Percentiles rank a stretch among this genome's conserved stretches.
Conservation (phyloP, 2,888 invertebrate species). For the Zaprionus obscuricornis region DNA sequence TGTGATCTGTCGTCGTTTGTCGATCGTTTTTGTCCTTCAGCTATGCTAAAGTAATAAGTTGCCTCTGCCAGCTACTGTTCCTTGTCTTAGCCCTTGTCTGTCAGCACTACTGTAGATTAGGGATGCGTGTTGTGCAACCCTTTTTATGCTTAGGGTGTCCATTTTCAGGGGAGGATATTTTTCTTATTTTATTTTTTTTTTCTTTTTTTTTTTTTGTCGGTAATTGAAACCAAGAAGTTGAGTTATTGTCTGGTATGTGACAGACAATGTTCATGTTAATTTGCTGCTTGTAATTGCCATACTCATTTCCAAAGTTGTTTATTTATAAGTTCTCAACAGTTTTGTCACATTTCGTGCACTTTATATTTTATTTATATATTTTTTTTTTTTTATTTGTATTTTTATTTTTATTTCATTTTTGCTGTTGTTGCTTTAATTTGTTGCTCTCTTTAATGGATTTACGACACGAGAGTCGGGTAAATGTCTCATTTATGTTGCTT, state of each 20-base stretch:
- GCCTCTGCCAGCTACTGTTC: conserved; percentile 27
- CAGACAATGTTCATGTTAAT: conserved; percentile 51
- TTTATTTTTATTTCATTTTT: not conserved
- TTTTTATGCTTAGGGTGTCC: conserved; percentile 21
- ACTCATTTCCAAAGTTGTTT: conserved; percentile 46
- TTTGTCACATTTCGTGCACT: conserved; percentile 46
- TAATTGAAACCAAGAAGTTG: conserved; percentile 36
- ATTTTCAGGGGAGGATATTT: conserved; percentile 12
- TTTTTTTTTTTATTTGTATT: not conserved
- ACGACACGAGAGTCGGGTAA: conserved; percentile 54
- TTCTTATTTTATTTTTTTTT: too few relatives aligned
- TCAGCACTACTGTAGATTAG: conserved; percentile 19
- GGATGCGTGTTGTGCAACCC: conserved; percentile 24
- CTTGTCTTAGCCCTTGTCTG: conserved; percentile 28
- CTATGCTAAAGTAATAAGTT: too few relatives aligned
- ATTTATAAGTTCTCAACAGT: conserved; percentile 54
- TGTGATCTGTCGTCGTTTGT: conserved; percentile 28
- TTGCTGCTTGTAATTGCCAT: conserved; percentile 54
- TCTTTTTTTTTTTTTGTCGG: conserved; percentile 13
- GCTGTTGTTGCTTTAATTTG: conserved; percentile 34
- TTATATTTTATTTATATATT: conserved; percentile 18
- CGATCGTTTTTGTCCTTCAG: conserved; percentile 13
- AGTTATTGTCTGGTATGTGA: conserved; percentile 41
- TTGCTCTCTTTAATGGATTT: conserved; percentile 59
- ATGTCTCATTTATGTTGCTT: conserved; percentile 69